These are phyloP conservation scores for Heliocidaris erythrogramma DNA, from an alignment of 35 echinoderm and acorn worm species.

Conservation along the genomic window DNA sequence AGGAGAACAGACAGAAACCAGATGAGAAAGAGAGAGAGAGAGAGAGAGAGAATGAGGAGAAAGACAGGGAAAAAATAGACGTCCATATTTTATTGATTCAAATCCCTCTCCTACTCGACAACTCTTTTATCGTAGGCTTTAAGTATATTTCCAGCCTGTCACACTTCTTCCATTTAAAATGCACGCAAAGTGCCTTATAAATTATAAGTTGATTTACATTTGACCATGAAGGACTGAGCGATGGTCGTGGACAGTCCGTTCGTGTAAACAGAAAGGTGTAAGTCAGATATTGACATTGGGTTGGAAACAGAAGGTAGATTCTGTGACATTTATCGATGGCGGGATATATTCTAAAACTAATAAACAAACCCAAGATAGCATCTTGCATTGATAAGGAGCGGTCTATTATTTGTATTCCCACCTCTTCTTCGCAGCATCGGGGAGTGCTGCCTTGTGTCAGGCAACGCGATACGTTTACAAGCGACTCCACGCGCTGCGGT, in stretches of 20 bases:
- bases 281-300: background rate
- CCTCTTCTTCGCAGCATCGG: background rate
- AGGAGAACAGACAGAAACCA: no score
- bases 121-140: background rate
- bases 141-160: background rate
- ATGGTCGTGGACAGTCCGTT: background rate
- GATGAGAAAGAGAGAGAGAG: background rate
- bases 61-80: background rate
- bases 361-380: background rate
- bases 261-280: background rate
- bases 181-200: background rate
- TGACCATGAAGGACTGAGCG: background rate
- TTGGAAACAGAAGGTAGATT: background rate
- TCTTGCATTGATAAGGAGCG: background rate
- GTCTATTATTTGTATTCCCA: constrained; percentile 2
- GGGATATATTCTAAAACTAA: background rate
- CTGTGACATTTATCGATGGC: background rate
- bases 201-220: background rate
- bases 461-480: background rate
- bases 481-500: background rate
- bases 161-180: background rate
- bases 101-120: background rate
- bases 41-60: background rate
- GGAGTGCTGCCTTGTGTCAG: background rate
- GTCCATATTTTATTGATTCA: background rate